Evolutionary conservation across 2,888 invertebrate genomes (phyloP).

Genomic region (Drosophila fulvimacula): DNA sequence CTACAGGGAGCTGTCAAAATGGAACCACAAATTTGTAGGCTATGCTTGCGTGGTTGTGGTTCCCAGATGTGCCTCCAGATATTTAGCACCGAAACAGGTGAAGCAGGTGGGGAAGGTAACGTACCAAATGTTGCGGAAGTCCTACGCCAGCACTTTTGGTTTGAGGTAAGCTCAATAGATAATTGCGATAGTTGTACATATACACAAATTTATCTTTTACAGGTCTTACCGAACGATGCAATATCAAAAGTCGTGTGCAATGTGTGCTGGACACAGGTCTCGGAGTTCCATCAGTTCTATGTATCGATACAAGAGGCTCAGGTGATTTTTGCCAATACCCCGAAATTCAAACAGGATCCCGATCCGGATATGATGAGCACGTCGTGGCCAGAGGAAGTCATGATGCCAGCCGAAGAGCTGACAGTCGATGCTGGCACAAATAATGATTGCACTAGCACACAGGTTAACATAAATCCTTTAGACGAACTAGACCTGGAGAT

Average conservation of each 20-base stretch:
- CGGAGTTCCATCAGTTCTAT: constrained; percentile 82
- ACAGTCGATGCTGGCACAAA: constrained; percentile 52
- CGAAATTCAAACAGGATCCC: constrained; percentile 67
- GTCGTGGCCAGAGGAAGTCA: constrained; percentile 70
- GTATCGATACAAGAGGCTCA: constrained; percentile 81
- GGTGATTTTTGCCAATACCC: constrained; percentile 56
- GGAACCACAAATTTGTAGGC: constrained; percentile 77
- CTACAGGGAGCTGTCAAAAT: constrained; percentile 37
- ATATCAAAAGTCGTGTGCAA: constrained; percentile 80
- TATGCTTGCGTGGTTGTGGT: constrained; percentile 79
- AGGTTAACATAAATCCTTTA: constrained; percentile 70
- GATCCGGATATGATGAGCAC: constrained; percentile 49
- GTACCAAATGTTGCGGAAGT: constrained; percentile 73
- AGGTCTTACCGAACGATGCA: constrained; percentile 79
- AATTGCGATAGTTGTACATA: not conserved
- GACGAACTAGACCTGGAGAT: constrained; percentile 67
- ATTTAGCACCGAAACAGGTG: constrained; percentile 67
- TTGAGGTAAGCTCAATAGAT: constrained; percentile 71
- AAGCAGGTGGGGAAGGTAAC: constrained; percentile 60
- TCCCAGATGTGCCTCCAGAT: constrained; percentile 78
- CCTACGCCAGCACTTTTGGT: constrained; percentile 82
- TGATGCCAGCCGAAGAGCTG: constrained; percentile 64
- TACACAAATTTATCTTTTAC: not conserved
- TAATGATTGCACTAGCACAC: constrained; percentile 34
- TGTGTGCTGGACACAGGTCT: constrained; percentile 82